Evolutionary conservation across 2,113 vertebrate genomes (phyloP).

Genomic region (Gorsachius goisagi): DNA sequence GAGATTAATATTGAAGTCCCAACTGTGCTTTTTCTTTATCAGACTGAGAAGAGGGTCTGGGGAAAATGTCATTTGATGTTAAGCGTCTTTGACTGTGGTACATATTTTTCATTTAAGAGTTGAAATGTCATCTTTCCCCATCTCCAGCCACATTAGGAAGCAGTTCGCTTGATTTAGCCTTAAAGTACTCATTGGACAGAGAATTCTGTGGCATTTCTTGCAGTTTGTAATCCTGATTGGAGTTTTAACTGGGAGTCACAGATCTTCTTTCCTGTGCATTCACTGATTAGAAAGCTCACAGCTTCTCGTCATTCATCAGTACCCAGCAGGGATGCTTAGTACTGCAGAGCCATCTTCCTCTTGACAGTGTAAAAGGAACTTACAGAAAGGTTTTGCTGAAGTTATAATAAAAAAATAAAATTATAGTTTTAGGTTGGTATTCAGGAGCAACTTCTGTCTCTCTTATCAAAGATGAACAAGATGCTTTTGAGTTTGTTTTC

Average conservation of each 20-base stretch:
- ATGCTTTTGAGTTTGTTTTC: not conserved
- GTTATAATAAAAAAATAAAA: not conserved
- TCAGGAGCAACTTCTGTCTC: not conserved
- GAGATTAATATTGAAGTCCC: conserved; percentile 8
- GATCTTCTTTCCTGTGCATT: conserved; percentile 9
- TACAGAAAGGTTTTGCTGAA: not conserved
- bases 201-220: conserved; percentile 17
- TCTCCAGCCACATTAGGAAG: conserved; percentile 5
- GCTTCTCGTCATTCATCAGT: conserved; percentile 26
- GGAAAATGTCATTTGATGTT: conserved; percentile 17
- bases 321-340: not conserved
- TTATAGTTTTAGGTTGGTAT: not conserved
- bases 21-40: not conserved
- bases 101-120: conserved; percentile 36
- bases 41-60: not conserved
- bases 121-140: conserved; percentile 28
- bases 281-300: conserved; percentile 46
- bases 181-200: not conserved
- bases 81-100: not conserved
- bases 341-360: not conserved
- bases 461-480: conserved; percentile 10
- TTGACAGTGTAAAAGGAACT: not conserved
- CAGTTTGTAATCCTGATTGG: not conserved
- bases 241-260: conserved; percentile 37
- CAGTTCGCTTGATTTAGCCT: not conserved